These are phyloP conservation scores for Phasia obesa DNA, from an alignment of 2,888 invertebrate species.

Conservation along the genomic window DNA sequence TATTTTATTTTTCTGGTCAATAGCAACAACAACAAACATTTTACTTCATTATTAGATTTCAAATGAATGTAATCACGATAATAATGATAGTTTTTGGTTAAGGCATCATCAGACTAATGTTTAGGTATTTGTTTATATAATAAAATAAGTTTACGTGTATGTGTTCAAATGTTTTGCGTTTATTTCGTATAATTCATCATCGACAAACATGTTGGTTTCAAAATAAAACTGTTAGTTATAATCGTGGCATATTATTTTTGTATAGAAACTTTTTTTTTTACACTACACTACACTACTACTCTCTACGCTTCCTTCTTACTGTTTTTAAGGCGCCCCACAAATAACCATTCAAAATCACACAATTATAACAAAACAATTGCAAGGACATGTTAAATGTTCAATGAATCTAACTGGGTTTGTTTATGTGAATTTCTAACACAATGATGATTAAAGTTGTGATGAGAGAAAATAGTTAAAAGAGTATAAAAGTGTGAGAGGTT, in stretches of 20 bases:
- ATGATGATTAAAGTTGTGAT: conserved; percentile 14
- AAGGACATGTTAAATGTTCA: conserved; percentile 76
- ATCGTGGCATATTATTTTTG: conserved; percentile 73
- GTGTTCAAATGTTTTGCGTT: conserved; percentile 58
- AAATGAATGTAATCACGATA: conserved; percentile 39
- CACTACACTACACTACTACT: conserved; percentile 48
- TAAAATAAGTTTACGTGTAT: conserved; percentile 2
- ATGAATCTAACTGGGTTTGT: conserved; percentile 48
- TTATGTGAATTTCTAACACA: conserved; percentile 41
- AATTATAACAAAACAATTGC: conserved; percentile 78
- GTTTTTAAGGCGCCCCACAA: too few species aligned
- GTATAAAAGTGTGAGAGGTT: conserved; percentile 19
- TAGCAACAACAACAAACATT: conserved; percentile 17
- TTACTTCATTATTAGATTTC: conserved; percentile 48
- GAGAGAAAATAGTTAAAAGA: conserved; percentile 23
- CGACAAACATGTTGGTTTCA: conserved; percentile 81
- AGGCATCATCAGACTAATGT: conserved; percentile 73
- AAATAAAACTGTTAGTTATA: conserved; percentile 77
- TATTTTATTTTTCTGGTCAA: conserved; percentile 40
- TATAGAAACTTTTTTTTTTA: conserved; percentile 25
- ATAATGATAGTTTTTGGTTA: conserved; percentile 54
- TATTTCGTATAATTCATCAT: conserved; percentile 80
- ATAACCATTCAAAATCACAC: conserved; percentile 36
- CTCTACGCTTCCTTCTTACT: not conserved
- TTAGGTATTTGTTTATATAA: not conserved